Conservation (phyloP, 2,797 vertebrate species). For the Valencia hispanica region DNA sequence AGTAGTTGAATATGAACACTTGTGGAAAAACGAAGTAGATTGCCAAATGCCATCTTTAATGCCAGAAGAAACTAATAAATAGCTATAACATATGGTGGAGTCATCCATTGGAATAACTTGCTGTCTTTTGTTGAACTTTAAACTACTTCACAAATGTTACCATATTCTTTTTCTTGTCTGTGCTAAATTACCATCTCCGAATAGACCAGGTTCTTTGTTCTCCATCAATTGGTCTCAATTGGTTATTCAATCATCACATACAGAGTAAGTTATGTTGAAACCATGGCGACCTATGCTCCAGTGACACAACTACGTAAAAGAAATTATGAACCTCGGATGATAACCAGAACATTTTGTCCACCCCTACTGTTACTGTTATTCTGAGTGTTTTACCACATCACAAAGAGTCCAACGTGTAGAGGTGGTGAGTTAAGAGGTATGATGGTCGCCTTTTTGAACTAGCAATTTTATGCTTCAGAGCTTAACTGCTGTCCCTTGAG, state of each 20-base stretch:
- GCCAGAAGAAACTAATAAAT: not conserved
- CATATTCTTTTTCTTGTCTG: not conserved
- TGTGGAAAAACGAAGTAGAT: not conserved
- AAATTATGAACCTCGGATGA: not conserved
- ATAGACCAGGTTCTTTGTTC: not conserved
- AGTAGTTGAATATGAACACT: not conserved
- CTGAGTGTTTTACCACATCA: not conserved
- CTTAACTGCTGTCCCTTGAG: not conserved
- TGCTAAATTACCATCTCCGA: not conserved
- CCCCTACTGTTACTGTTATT: not conserved
- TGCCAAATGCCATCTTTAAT: not conserved
- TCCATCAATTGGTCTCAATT: not conserved
- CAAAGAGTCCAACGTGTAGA: not conserved
- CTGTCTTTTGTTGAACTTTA: not conserved
- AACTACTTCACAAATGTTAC: not conserved
- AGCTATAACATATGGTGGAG: not conserved
- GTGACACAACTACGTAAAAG: not conserved
- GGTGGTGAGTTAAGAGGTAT: not conserved
- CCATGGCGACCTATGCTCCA: not conserved
- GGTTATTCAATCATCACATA: not conserved
- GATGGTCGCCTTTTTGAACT: not conserved
- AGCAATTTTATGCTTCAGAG: not conserved
- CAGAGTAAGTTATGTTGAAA: not conserved
- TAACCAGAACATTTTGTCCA: not conserved
- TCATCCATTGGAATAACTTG: not conserved